These are phyloP conservation scores for Synergus itoensis DNA, from an alignment of 2,888 invertebrate species.

Conservation along the genomic window DNA sequence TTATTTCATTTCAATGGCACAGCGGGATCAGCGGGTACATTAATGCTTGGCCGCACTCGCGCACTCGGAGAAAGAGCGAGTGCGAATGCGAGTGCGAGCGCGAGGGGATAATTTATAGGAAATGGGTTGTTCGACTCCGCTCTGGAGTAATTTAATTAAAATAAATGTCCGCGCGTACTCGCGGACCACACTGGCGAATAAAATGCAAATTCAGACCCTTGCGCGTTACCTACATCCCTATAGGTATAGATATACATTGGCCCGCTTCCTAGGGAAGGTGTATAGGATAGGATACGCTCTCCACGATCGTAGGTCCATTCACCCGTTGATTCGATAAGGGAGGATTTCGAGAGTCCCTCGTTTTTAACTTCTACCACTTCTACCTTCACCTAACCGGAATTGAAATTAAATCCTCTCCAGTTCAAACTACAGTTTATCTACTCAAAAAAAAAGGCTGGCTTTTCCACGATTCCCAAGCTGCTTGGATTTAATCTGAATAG, in stretches of 20 bases:
- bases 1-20: constrained; percentile 77
- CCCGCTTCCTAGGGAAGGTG: constrained; percentile 52
- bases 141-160: constrained; percentile 78
- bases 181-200: constrained; percentile 74
- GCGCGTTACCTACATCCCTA: constrained; percentile 61
- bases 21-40: constrained; percentile 75
- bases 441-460: neutral
- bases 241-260: constrained; percentile 44
- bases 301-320: constrained; percentile 67
- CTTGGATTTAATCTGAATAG: neutral
- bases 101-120: constrained; percentile 77
- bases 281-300: constrained; percentile 49
- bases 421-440: constrained; percentile 24
- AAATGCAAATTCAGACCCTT: constrained; percentile 78
- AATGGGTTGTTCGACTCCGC: constrained; percentile 78
- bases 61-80: constrained; percentile 56
- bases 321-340: constrained; percentile 73
- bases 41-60: constrained; percentile 60
- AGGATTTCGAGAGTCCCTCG: constrained; percentile 61
- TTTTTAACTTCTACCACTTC: constrained; percentile 60
- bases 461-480: neutral
- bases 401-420: constrained; percentile 7
- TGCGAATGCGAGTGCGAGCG: constrained; percentile 63
- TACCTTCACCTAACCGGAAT: constrained; percentile 23
- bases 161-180: constrained; percentile 76